phyloP scores from a whole-genome alignment of 2,888 invertebrate genomes.

The Drosophila fungiperda region DNA sequence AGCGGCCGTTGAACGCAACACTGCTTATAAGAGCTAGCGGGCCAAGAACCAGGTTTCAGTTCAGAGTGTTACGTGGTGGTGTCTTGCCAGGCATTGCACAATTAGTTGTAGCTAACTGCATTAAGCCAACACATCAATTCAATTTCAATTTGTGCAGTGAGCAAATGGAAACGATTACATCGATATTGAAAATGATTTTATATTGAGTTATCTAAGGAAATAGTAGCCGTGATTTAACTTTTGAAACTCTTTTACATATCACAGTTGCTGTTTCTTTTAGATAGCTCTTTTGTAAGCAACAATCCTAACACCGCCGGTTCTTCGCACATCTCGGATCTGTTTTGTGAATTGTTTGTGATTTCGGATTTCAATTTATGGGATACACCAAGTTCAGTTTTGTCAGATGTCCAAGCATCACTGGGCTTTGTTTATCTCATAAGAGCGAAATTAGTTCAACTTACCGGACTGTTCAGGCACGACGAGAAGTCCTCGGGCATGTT shows the following conservation, averaged over 20 bases:
- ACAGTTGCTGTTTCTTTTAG: slow-evolving; percentile 86
- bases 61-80: slow-evolving; percentile 51
- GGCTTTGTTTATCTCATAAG: slow-evolving; percentile 86
- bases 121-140: slow-evolving; percentile 4
- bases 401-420: slow-evolving; percentile 83
- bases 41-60: slow-evolving; percentile 71
- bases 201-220: slow-evolving; percentile 85
- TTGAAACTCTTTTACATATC: slow-evolving; percentile 77
- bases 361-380: slow-evolving; percentile 83
- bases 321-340: background rate
- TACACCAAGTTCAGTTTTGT: slow-evolving; percentile 85
- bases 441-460: slow-evolving; percentile 86
- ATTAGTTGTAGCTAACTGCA: slow-evolving; percentile 56
- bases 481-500: slow-evolving; percentile 96
- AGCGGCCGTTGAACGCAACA: slow-evolving; percentile 75
- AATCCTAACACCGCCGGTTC: slow-evolving; percentile 45
- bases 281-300: slow-evolving; percentile 85
- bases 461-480: slow-evolving; percentile 94
- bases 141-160: background rate
- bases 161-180: background rate
- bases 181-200: slow-evolving; percentile 52
- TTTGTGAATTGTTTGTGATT: slow-evolving; percentile 11
- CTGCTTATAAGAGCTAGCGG: slow-evolving; percentile 78
- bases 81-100: slow-evolving; percentile 52
- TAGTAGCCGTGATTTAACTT: slow-evolving; percentile 85